These are phyloP conservation scores for Capreolus pygargus DNA, from an alignment of 2,113 vertebrate genomes.

Conservation along the genomic window DNA sequence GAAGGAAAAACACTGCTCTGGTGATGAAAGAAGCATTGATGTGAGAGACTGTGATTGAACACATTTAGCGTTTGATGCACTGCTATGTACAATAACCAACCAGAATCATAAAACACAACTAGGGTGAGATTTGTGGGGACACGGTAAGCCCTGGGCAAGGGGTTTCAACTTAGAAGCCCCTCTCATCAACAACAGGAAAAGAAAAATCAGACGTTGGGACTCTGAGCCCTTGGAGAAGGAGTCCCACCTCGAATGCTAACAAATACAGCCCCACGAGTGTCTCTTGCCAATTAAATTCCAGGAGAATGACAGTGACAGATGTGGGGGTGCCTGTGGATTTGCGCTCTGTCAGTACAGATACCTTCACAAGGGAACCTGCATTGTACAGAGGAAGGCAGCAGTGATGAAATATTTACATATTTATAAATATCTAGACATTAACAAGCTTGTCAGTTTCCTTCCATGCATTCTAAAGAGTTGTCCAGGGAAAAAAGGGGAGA, in stretches of 20 bases:
- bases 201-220: not conserved
- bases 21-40: not conserved
- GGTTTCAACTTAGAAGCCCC: not conserved
- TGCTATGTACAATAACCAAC: not conserved
- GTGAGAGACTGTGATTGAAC: not conserved
- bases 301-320: constrained; percentile 45
- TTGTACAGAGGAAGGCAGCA: not conserved
- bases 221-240: not conserved
- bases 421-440: constrained; percentile 43
- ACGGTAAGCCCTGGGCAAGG: not conserved
- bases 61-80: not conserved
- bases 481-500: not conserved
- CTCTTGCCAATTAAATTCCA: constrained; percentile 53
- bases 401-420: constrained; percentile 40
- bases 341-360: constrained; percentile 22
- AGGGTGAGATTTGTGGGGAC: not conserved
- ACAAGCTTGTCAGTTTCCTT: not conserved
- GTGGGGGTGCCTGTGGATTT: not conserved
- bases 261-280: not conserved
- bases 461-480: not conserved
- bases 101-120: not conserved
- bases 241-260: not conserved
- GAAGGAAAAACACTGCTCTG: not conserved
- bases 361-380: constrained; percentile 16
- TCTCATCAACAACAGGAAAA: not conserved